Conservation (phyloP, 2,888 invertebrate genomes). For the Trissolcus brochymenae region DNA sequence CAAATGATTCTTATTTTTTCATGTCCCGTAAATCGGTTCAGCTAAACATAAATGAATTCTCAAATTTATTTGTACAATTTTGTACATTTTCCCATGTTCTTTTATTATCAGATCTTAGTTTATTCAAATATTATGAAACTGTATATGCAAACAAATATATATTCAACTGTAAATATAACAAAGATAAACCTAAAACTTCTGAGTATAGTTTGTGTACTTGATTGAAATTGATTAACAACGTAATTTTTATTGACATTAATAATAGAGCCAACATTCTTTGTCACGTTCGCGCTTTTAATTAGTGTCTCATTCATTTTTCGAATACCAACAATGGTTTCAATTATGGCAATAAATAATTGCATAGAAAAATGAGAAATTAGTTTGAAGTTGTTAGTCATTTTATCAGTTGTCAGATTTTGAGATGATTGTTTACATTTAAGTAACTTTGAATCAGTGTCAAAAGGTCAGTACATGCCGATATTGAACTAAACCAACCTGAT, state of each 20-base stretch:
- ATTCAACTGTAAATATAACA: constrained; percentile 21
- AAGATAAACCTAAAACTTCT: constrained; percentile 34
- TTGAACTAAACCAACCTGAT: constrained; percentile 59
- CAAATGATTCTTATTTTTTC: background rate
- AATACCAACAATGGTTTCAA: constrained; percentile 13
- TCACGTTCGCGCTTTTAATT: constrained; percentile 12
- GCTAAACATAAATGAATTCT: no score
- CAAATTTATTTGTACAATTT: background rate
- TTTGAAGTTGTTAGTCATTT: background rate
- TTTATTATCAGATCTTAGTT: constrained; percentile 1
- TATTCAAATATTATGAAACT: constrained; percentile 10
- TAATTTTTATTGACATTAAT: no score
- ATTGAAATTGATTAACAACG: no score
- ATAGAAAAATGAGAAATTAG: background rate
- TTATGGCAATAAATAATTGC: background rate
- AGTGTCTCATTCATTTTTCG: constrained; percentile 9
- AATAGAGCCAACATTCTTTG: no score
- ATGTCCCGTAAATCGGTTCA: no score
- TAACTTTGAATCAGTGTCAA: constrained; percentile 17
- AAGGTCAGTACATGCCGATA: constrained; percentile 36
- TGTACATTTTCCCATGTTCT: background rate
- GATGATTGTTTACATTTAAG: background rate
- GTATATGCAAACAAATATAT: no score
- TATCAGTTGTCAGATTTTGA: background rate
- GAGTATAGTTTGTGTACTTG: constrained; percentile 13